Percentiles rank a stretch among this genome's conserved stretches.
These are phyloP conservation scores for Hirtodrosophila cameraria DNA, from an alignment of 2,888 invertebrate species.

Conservation along the genomic window DNA sequence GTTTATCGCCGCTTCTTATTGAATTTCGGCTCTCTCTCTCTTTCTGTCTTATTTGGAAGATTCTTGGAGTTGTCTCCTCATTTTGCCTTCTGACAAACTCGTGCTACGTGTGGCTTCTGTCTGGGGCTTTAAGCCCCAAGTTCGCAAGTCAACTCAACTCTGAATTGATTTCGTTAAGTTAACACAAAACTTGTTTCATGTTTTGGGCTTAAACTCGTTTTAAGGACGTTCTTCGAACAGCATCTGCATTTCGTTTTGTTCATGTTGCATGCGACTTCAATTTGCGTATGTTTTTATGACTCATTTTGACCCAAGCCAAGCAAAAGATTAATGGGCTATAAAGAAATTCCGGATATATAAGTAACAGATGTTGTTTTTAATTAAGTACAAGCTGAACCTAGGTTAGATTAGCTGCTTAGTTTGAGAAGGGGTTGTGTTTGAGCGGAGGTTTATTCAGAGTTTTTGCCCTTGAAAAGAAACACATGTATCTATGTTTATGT, in stretches of 20 bases:
- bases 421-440: background rate
- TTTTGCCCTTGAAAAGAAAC: too few species aligned
- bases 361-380: slow-evolving; percentile 24
- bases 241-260: slow-evolving; percentile 42
- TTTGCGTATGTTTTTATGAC: slow-evolving; percentile 63
- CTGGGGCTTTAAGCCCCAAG: slow-evolving; percentile 17
- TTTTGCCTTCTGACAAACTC: slow-evolving; percentile 52
- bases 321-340: slow-evolving; percentile 14
- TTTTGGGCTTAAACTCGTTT: slow-evolving; percentile 64
- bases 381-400: slow-evolving; percentile 5
- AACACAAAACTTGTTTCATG: slow-evolving; percentile 67
- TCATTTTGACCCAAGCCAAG: slow-evolving; percentile 43
- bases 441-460: too few species aligned
- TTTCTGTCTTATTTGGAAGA: slow-evolving; percentile 9
- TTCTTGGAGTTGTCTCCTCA: slow-evolving; percentile 26
- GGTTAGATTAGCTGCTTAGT: background rate
- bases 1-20: slow-evolving; percentile 74
- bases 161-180: slow-evolving; percentile 74
- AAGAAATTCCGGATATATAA: slow-evolving; percentile 1
- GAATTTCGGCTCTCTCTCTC: slow-evolving; percentile 49
- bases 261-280: slow-evolving; percentile 24
- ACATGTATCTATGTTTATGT: too few species aligned
- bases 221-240: slow-evolving; percentile 61
- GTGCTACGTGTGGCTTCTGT: slow-evolving; percentile 59
- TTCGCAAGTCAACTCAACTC: slow-evolving; percentile 33